Evolutionary conservation across 2,113 vertebrate genomes (phyloP).

Genomic region (Xiphophorus maculatus): DNA sequence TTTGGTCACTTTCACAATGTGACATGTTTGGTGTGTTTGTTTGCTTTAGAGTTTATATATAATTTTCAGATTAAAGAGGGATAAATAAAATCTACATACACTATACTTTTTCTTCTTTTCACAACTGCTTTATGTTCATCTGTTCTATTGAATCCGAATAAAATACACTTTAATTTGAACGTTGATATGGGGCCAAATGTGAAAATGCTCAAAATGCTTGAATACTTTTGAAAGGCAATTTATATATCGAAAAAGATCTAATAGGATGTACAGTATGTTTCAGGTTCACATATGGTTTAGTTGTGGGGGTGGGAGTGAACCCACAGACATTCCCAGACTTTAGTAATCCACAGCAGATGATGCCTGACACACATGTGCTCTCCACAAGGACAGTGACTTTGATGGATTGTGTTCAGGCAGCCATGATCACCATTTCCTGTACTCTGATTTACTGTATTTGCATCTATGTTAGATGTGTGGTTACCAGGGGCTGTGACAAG

Average conservation of each 20-base stretch:
- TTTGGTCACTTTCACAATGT: too few species aligned
- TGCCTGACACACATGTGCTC: conserved; percentile 61
- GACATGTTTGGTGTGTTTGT: too few species aligned
- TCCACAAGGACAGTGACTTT: conserved; percentile 58
- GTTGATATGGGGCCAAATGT: background rate
- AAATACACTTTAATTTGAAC: background rate
- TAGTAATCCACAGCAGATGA: conserved; percentile 72
- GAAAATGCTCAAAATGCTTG: background rate
- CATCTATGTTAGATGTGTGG: conserved; percentile 28
- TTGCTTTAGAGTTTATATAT: too few species aligned
- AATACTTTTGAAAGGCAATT: background rate
- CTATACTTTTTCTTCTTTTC: too few species aligned
- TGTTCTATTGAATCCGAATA: background rate
- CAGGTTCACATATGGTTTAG: conserved; percentile 56
- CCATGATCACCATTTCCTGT: conserved; percentile 42
- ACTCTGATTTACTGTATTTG: conserved; percentile 32
- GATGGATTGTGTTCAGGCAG: conserved; percentile 47
- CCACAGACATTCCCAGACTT: conserved; percentile 68
- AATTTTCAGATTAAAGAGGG: too few species aligned
- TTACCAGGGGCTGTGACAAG: conserved; percentile 10
- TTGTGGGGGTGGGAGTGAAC: conserved; percentile 48
- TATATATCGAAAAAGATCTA: conserved; percentile 21
- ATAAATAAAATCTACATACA: too few species aligned
- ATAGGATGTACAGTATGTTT: conserved; percentile 18
- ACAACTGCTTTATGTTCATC: background rate